These are phyloP conservation scores for Latrodectus elegans DNA, from an alignment of 2,888 invertebrate species.

Conservation along the genomic window DNA sequence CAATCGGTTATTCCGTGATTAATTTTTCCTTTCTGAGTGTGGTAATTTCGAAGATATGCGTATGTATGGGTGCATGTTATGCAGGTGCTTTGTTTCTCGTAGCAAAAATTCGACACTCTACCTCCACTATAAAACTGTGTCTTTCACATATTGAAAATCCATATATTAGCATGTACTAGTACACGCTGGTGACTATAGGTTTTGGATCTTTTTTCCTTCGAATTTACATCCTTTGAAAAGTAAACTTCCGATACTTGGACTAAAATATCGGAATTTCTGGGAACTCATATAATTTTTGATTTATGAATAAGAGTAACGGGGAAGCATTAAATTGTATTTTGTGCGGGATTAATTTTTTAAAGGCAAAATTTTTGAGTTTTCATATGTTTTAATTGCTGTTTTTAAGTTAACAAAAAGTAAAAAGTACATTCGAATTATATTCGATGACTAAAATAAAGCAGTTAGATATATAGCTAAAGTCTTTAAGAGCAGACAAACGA, in stretches of 20 bases:
- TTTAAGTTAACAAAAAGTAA: too few species aligned
- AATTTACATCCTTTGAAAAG: slow-evolving; percentile 34
- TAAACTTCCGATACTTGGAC: slow-evolving; percentile 49
- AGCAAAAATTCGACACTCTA: slow-evolving; percentile 55
- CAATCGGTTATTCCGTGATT: slow-evolving; percentile 66
- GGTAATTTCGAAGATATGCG: slow-evolving; percentile 44
- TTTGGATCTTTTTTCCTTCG: slow-evolving; percentile 21
- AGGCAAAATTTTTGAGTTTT: too few species aligned
- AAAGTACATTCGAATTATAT: too few species aligned
- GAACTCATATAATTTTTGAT: slow-evolving; percentile 52
- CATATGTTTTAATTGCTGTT: too few species aligned
- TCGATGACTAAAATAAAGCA: too few species aligned
- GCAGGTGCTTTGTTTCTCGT: slow-evolving; percentile 55
- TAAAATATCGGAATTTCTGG: slow-evolving; percentile 59
- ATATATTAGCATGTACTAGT: slow-evolving; percentile 54
- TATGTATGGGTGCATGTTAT: slow-evolving; percentile 18
- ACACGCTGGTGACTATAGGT: slow-evolving; percentile 7
- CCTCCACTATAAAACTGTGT: slow-evolving; percentile 44
- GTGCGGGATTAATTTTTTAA: too few species aligned
- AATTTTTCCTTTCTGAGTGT: slow-evolving; percentile 46
- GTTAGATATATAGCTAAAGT: too few species aligned
- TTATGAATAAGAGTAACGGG: slow-evolving; percentile 32
- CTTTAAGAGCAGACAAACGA: too few species aligned
- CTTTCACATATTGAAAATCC: slow-evolving; percentile 60
- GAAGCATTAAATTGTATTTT: slow-evolving; percentile 3